Evolutionary conservation across 2,888 invertebrate genomes (phyloP), one percentile per base, ranked within the genome.

Genomic region (Pseudococcus viburni): DNA sequence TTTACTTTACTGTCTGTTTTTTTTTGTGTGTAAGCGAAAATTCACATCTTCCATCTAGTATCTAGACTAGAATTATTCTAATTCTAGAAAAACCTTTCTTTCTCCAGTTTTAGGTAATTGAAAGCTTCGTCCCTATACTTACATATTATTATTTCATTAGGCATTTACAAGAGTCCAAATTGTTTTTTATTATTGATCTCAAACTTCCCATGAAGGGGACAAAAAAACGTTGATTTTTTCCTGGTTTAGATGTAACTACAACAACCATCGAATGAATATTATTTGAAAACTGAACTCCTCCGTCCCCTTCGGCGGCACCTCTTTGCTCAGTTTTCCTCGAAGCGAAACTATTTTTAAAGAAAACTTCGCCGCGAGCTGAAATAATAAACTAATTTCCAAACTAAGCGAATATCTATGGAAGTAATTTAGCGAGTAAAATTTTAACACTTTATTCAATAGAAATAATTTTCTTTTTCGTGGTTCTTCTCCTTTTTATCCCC

Each of bases 361-460:
- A 68, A 68, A 68, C 68, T 68, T 68, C 68, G 68, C 26, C 68
- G 9, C 42, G 68, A 42, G 17, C 77, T 42, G 77, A 77, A 77
- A 77, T 77, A 77, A 77, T 77, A 77, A 77, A 77, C 77, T 77
- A 77, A 77, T 77, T 77, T 77, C 42, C 77, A 77, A 33, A 33
- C 77, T 42, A 77, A 77, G 77, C 77, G 39, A 68, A 68, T 68
- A 33, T 77, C 77, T 42, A 77, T 77, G n/a, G n/a, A 9, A 77
- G 77, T 26, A 77, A 77, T 77, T 77, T 77, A 17, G n/a, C 26
- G 68, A 68, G 19, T 26, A 15, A 68, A 68, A 68, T 68, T 68
- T 26, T 68, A 68, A 26, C 68, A 68, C 68, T 68, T 68, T 68
- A 68, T 26, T 68, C 68, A 11, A 26, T 68, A 26, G 68, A 68